Evolutionary conservation across 1,140 invertebrate genomes (phyloP), one percentile per base, ranked within the genome.

Genomic region (Conus ventricosus): DNA sequence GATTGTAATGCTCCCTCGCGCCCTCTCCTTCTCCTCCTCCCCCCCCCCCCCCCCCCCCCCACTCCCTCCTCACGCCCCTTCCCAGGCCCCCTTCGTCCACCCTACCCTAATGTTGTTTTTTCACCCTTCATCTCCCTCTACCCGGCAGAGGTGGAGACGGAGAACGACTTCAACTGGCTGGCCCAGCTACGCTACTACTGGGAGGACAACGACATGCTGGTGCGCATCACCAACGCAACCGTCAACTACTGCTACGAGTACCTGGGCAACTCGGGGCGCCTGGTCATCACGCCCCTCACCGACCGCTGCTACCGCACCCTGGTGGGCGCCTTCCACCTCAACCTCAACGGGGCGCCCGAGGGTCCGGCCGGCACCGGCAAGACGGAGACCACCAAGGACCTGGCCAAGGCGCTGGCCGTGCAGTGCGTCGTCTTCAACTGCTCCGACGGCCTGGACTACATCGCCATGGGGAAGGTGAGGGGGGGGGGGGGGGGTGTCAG

Each of bases 371-470:
- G 95, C 51, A 95, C 95, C 53, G 95, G 95, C 27, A 95, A 95
- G 88, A 95, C 95, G 83, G 95, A 95, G 91, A 95, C 95, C 7
- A 95, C 94, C 0, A 95, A 95, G 91, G 95, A 95, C 93, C 90
- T 95, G 54, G 95, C 95, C 82, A 95, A 95, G 90, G 95, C 95
- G n/a, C 75, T 95, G 25, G 95, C 95, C 85, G 95, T 95, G n/a
- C 95, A 95, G 92, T 95, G 95, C 93, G 94, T 95, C 4, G 95
- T 95, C 25, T 95, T 95, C 92, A 95, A 95, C 92, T 95, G 95
- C 88, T 95, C 95, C 25, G 95, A 95, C 91, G 95, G 95, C 89
- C 89, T 95, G 75, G 95, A 95, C 89, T 95, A 95, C 89, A 94
- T 95, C 89, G 95, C 95, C 85, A 95, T 95, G 95, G 95, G 95